phyloP scores from a whole-genome alignment of 2,797 vertebrate genomes.

The Dermochelys coriacea region DNA sequence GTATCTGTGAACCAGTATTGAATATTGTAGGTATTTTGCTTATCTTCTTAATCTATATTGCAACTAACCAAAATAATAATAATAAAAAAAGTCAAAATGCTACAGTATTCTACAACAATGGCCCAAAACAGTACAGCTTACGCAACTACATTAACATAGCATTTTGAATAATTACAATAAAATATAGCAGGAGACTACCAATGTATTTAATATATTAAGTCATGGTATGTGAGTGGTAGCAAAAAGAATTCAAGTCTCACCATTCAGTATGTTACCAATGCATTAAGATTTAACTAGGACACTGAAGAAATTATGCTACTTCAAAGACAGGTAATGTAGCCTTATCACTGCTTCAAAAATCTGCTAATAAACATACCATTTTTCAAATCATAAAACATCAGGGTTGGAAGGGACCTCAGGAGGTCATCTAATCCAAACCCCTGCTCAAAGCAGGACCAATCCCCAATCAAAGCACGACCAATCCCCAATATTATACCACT shows the following conservation, averaged over 20 bases:
- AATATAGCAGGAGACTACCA: neutral
- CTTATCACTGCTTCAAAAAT: neutral
- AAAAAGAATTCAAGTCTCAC: neutral
- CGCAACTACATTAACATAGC: neutral
- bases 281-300: neutral
- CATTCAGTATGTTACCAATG: neutral
- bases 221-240: neutral
- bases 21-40: neutral
- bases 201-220: neutral
- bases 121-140: neutral
- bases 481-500: neutral
- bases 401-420: too few species aligned
- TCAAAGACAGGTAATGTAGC: neutral
- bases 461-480: too few species aligned
- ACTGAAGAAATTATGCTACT: neutral
- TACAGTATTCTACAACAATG: neutral
- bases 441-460: too few species aligned
- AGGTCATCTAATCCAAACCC: too few species aligned
- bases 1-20: neutral
- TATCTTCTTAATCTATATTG: neutral
- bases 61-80: neutral
- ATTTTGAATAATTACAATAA: neutral
- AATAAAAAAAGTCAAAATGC: neutral
- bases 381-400: neutral
- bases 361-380: neutral